Conservation (phyloP, 2,113 vertebrate species). For the Machaerirhynchus nigripectus region DNA sequence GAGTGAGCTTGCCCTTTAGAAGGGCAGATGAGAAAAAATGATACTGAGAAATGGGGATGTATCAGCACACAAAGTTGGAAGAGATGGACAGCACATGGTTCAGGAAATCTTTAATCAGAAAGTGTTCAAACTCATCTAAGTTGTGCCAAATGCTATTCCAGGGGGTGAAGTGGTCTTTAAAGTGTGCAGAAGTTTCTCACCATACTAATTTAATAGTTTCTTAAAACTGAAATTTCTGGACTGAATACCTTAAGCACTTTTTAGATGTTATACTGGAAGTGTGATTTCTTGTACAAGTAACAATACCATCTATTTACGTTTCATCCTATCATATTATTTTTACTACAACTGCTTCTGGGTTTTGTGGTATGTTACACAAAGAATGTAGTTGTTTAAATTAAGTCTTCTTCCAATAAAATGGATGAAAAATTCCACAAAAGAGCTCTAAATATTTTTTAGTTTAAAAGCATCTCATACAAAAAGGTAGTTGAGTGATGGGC, state of each 20-base stretch:
- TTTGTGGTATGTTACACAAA: background rate
- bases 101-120: background rate
- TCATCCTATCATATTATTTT: background rate
- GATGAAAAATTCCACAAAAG: background rate
- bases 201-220: background rate
- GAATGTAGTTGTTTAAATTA: background rate
- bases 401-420: background rate
- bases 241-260: background rate
- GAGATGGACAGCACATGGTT: background rate
- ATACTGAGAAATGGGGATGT: background rate
- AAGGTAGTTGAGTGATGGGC: background rate
- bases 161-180: background rate
- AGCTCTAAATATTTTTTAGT: background rate
- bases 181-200: background rate
- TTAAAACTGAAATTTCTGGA: background rate
- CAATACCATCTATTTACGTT: too few relatives aligned
- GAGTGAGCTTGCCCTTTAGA: background rate
- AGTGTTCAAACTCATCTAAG: background rate
- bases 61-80: background rate
- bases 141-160: background rate
- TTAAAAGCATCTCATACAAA: background rate
- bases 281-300: background rate
- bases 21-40: background rate
- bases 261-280: background rate
- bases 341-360: background rate